Base-by-base conservation (phyloP, 2,888 invertebrate genomes). In the Drosophila crucigera region DNA sequence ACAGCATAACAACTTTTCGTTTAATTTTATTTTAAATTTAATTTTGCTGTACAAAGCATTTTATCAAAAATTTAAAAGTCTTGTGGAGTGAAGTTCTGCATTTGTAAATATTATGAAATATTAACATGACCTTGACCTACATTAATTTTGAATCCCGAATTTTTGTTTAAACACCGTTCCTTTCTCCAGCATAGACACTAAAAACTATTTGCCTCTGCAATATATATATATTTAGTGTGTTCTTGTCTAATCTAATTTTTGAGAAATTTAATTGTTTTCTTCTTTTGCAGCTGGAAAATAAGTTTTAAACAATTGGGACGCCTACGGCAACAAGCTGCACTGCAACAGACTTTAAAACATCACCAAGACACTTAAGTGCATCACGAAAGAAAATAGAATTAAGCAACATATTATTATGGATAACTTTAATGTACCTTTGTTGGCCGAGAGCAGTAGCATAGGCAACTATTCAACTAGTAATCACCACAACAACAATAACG, bases 401-500 rank as follows among this genome's bases (percentile, higher is more conserved):
- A 69, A 71, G 25, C n/a, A 66, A 67, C 49, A 41, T 52, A 41
- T 54, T 53, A 72, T 47, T 56, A 92, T 92, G 92, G 92, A 92
- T 63, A 80, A 80, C 78, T 91, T 82, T 69, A 89, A 84, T 61
- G 85, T 86, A 78, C 86, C 91, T 72, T 67, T 91, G 70, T 68
- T 91, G 75, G 74, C 84, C 30, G 85, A 85, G 28, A 86, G 78
- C 76, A 80, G 71, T 66, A 74, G 70, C 59, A 75, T 59, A 30
- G 58, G 68, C 53, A 82, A 68, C 59, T 81, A 80, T 76, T 64
- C 70, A 43, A 73, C 55, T 14, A 74, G 60, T 31, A 31, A 1
- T 16, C 58, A 41, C 22, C n/a, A 58, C 67, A 78, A 66, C 54
- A 77, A 62, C 68, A 79, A 66, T 47, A 77, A 65, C 47, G 77